Evolutionary conservation across 2,888 invertebrate genomes (phyloP).

Genomic region (Nyleta sp.): DNA sequence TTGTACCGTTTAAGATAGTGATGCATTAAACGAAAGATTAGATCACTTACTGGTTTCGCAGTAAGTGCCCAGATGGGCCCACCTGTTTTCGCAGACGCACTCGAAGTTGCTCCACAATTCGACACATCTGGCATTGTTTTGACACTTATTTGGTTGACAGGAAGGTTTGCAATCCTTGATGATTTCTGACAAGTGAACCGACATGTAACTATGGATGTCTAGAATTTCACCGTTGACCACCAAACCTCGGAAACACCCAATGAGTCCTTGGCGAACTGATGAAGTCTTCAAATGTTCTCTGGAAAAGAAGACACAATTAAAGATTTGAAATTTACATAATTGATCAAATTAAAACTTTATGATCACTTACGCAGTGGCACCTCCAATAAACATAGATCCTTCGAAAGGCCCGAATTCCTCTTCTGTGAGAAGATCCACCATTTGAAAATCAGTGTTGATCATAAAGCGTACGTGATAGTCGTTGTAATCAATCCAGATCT

Average conservation of each 20-base stretch:
- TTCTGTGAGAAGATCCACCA: slow-evolving; percentile 92
- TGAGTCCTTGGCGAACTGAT: slow-evolving; percentile 93
- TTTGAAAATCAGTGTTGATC: slow-evolving; percentile 94
- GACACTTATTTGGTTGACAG: slow-evolving; percentile 96
- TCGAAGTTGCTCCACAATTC: slow-evolving; percentile 96
- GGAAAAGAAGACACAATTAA: slow-evolving; percentile 21
- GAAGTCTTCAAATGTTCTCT: slow-evolving; percentile 92
- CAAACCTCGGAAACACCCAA: slow-evolving; percentile 96
- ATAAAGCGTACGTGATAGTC: slow-evolving; percentile 96
- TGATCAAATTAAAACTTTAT: too few relatives aligned
- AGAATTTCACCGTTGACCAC: slow-evolving; percentile 96
- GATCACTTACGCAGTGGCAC: slow-evolving; percentile 94
- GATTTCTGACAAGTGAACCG: slow-evolving; percentile 94
- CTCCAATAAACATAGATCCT: slow-evolving; percentile 96
- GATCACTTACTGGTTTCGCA: slow-evolving; percentile 93
- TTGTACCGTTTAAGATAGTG: too few relatives aligned
- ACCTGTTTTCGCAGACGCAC: slow-evolving; percentile 95
- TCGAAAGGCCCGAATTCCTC: slow-evolving; percentile 97
- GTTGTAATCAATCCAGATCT: slow-evolving; percentile 97
- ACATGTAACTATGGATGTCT: slow-evolving; percentile 96
- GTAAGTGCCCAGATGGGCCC: slow-evolving; percentile 95
- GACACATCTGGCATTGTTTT: slow-evolving; percentile 94
- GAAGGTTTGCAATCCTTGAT: slow-evolving; percentile 97
- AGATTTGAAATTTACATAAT: slow-evolving; percentile 7
- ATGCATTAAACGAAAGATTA: slow-evolving; percentile 14